phyloP scores from a whole-genome alignment of 2,797 vertebrate genomes.

The Tokudaia tokunoshimensis region DNA sequence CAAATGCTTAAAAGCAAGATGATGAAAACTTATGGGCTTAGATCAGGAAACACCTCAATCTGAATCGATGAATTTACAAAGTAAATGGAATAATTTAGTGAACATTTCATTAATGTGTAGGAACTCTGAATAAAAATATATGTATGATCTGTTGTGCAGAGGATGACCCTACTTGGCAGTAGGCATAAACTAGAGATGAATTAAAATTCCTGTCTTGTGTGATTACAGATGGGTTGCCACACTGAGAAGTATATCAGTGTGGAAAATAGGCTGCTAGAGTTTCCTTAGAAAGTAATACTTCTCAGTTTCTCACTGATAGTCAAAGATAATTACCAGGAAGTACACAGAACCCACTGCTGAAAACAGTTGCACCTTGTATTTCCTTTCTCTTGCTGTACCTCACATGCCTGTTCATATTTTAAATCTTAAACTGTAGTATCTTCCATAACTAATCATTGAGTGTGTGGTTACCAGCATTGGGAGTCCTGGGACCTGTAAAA shows the following conservation, averaged over 20 bases:
- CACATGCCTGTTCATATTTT: not conserved
- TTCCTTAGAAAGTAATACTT: not conserved
- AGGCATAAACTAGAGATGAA: not conserved
- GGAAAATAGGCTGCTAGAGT: not conserved
- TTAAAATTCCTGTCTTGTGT: not conserved
- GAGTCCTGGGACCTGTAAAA: not conserved
- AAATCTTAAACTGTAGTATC: not conserved
- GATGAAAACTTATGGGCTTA: not conserved
- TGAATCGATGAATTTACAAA: conserved; percentile 32
- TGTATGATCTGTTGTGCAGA: not conserved
- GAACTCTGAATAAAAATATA: not conserved
- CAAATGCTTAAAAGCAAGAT: conserved; percentile 36
- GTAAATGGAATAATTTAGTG: conserved; percentile 3
- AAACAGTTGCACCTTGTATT: not conserved
- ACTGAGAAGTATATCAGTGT: not conserved
- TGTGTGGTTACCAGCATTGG: not conserved
- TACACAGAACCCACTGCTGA: not conserved
- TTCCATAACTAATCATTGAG: not conserved
- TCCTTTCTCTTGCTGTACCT: not conserved
- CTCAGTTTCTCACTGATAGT: not conserved
- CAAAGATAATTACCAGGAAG: not conserved
- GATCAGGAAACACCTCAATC: not conserved
- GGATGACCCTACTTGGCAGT: not conserved
- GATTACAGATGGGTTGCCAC: not conserved
- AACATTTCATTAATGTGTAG: not conserved